Conservation (phyloP, 1,140 invertebrate genomes). For the Magallana gigas region DNA sequence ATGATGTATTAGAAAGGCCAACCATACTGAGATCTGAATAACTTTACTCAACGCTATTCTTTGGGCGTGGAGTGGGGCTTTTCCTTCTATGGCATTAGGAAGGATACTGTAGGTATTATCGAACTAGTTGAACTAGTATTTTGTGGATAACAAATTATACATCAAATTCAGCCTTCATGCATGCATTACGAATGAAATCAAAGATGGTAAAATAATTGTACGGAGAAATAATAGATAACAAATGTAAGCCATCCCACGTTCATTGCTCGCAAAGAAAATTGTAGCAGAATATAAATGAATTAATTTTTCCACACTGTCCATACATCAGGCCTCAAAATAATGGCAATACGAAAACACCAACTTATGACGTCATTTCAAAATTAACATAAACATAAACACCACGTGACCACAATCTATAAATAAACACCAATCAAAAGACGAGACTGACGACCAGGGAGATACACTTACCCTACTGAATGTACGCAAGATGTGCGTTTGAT, state of each 20-base stretch:
- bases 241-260: neutral
- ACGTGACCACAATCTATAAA: conserved; percentile 7
- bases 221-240: too few species aligned
- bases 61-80: too few species aligned
- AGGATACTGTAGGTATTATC: too few species aligned
- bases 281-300: neutral
- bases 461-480: conserved; percentile 6
- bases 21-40: too few species aligned
- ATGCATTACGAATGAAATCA: neutral
- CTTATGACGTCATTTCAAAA: too few species aligned
- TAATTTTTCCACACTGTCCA: neutral
- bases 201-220: neutral
- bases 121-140: too few species aligned
- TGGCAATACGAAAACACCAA: too few species aligned
- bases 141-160: too few species aligned
- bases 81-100: too few species aligned
- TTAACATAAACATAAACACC: too few species aligned
- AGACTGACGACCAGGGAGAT: neutral
- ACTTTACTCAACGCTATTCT: too few species aligned
- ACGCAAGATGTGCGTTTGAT: conserved; percentile 16
- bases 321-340: neutral
- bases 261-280: neutral
- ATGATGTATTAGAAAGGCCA: too few species aligned
- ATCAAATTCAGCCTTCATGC: neutral
- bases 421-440: conserved; percentile 24